Evolutionary conservation across 2,113 vertebrate genomes (phyloP).

Genomic region (Castor canadensis): DNA sequence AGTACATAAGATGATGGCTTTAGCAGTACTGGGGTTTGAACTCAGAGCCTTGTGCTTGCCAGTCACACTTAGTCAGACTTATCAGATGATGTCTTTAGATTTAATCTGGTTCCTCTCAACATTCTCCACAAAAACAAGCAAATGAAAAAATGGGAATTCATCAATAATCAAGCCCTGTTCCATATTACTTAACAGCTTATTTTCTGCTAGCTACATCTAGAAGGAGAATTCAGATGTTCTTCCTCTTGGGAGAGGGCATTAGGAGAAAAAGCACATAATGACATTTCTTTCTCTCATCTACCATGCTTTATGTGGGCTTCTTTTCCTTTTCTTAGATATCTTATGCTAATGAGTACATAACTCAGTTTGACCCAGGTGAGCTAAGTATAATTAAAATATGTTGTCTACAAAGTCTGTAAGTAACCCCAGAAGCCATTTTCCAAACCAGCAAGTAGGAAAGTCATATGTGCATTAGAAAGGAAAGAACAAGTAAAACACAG

Average conservation of each 20-base stretch:
- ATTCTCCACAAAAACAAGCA: neutral
- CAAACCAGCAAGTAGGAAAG: neutral
- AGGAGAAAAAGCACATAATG: neutral
- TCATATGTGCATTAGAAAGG: neutral
- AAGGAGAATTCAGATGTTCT: neutral
- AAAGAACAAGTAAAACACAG: neutral
- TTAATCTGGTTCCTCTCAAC: neutral
- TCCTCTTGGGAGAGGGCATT: neutral
- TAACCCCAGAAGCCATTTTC: neutral
- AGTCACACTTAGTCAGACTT: too few species aligned
- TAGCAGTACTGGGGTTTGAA: too few species aligned
- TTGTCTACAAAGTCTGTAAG: neutral
- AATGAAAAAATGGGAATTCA: neutral
- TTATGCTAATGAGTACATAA: neutral
- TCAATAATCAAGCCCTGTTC: neutral
- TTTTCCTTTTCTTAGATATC: neutral
- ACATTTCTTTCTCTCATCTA: neutral
- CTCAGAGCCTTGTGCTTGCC: too few species aligned
- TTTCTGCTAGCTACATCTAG: neutral
- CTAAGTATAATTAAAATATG: neutral
- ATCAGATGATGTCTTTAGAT: neutral
- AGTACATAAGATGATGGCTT: neutral
- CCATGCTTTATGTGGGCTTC: neutral
- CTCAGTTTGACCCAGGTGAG: neutral
- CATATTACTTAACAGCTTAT: neutral